Conservation (phyloP, 1,140 invertebrate species). For the Melanaphis sacchari region DNA sequence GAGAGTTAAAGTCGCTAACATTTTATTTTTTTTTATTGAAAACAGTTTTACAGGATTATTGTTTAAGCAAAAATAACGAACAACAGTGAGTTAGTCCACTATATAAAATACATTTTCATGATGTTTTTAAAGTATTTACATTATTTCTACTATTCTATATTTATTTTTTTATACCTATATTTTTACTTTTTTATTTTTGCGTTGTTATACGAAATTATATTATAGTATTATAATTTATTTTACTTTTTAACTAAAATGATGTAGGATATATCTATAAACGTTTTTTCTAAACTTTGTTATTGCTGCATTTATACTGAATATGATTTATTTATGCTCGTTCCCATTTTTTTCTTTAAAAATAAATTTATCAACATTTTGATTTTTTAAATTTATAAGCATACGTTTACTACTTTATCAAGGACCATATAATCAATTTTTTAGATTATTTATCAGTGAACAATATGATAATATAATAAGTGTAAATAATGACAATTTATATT, state of each 20-base stretch:
- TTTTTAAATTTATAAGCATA: background rate
- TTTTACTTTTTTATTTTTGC: conserved; percentile 14
- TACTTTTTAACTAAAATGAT: background rate
- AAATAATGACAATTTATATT: too few species aligned
- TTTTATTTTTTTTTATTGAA: background rate
- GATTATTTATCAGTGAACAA: too few species aligned
- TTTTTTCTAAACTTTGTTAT: background rate
- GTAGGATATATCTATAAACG: background rate
- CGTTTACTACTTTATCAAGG: too few species aligned
- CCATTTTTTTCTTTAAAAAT: background rate
- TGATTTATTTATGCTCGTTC: background rate
- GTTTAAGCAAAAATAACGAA: background rate
- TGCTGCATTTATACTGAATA: background rate
- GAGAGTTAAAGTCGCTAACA: background rate
- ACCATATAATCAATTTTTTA: too few species aligned
- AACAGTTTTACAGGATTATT: background rate
- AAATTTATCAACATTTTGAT: background rate
- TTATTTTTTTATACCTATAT: background rate
- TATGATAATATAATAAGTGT: too few species aligned
- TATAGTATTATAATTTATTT: background rate
- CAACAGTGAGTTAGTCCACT: background rate
- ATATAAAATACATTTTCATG: background rate
- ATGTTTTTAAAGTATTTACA: background rate
- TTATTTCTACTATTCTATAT: background rate
- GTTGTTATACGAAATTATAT: background rate